Evolutionary conservation across 2,888 invertebrate genomes (phyloP), one percentile per base, ranked within the genome.

Genomic region (Helleia helle): DNA sequence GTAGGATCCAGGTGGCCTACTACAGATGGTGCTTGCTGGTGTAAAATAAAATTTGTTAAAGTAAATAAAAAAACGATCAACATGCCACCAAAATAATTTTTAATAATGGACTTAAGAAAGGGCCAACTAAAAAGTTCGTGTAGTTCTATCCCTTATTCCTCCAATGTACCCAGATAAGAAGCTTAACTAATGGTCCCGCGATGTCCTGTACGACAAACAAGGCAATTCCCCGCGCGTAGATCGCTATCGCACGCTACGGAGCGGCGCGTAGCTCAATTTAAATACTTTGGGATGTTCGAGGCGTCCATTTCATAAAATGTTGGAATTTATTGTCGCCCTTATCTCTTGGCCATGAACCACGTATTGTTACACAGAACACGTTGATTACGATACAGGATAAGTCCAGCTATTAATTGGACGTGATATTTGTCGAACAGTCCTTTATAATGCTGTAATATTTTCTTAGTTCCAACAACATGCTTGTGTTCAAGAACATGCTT

Each of bases 221-320:
- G 76, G 73, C 75, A 74, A 76, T 75, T 73, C 76, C 69, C 62
- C 55, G 60, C 55, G 61, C 62, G 51, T 42, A 65, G 76, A 79
- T 77, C 52, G 56, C 62, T 66, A 79, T 77, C 77, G 50, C 55
- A 50, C 51, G 39, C 34, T 12, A 18, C 45, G 13, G 17, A 44
- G 36, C 27, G 22, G 26, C 44, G 48, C 47, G 45, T 52, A 51
- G 42, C 40, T 48, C 49, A 45, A 45, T 43, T 44, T 46, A 50
- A 53, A 48, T 47, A 50, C 46, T 39, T 28, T 25, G 31, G 12
- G 41, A 38, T 44, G 43, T 44, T 43, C 41, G 42, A 40, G 15
- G 44, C 41, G 40, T 36, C 43, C 42, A 40, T 46, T 52, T 48
- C 45, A 49, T 48, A 49, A 46, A 49, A 46, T 44, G 39, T 41